phyloP scores from a whole-genome alignment of 2,888 invertebrate genomes.

The Eurytoma californica region DNA sequence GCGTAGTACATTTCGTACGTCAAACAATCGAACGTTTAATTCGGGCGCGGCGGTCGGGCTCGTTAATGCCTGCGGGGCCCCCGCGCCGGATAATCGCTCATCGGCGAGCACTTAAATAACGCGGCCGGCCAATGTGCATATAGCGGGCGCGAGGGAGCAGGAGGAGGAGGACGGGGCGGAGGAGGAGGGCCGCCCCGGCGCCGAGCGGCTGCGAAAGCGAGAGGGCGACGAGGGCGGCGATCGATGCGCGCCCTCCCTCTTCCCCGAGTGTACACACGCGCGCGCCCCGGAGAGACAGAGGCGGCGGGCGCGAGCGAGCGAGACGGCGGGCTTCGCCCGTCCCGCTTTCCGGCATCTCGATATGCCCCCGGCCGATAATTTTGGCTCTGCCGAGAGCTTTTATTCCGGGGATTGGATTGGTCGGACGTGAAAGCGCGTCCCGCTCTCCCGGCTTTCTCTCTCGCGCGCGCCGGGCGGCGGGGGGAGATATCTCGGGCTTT shows the following conservation, averaged over 20 bases:
- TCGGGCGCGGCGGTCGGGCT: too few relatives aligned
- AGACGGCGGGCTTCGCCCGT: slow-evolving; percentile 32
- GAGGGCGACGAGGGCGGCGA: not conserved
- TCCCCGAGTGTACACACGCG: too few relatives aligned
- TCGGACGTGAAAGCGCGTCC: slow-evolving; percentile 59
- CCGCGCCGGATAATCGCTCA: slow-evolving; percentile 30
- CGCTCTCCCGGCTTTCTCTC: not conserved
- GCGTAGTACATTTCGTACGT: too few relatives aligned
- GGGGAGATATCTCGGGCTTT: not conserved
- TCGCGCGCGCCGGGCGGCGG: slow-evolving; percentile 12
- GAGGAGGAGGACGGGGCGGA: not conserved
- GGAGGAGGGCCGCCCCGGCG: not conserved
- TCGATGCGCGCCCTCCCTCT: too few relatives aligned
- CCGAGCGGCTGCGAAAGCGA: not conserved
- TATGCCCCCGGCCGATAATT: slow-evolving; percentile 62
- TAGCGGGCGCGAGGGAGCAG: slow-evolving; percentile 2
- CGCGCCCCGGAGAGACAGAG: not conserved
- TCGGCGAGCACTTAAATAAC: slow-evolving; percentile 39
- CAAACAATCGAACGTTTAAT: too few relatives aligned
- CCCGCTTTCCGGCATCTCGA: slow-evolving; percentile 56
- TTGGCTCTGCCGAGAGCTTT: slow-evolving; percentile 62
- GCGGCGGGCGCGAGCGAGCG: not conserved
- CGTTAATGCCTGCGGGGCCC: not conserved
- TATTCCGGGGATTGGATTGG: slow-evolving; percentile 66
- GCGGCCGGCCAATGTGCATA: slow-evolving; percentile 21